Conservation (phyloP, 2,113 vertebrate species). For the Empidonax traillii region DNA sequence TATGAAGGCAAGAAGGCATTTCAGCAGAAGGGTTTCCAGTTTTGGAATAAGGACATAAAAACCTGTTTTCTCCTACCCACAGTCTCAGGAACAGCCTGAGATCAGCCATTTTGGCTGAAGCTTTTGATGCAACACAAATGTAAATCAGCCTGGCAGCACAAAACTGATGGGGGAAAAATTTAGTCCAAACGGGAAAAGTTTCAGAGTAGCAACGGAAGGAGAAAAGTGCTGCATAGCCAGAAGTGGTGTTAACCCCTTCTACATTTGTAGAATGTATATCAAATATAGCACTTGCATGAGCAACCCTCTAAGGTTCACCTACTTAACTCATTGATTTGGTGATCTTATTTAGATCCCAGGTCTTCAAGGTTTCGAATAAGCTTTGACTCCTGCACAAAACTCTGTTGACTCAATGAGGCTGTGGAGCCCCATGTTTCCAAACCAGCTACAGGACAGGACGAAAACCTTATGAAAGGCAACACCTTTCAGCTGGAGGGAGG, state of each 20-base stretch:
- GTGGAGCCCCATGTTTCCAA: background rate
- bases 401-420: background rate
- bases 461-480: background rate
- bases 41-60: conserved; percentile 3
- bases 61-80: background rate
- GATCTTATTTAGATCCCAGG: background rate
- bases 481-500: background rate
- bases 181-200: background rate
- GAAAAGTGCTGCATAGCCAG: background rate
- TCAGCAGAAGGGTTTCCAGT: conserved; percentile 24
- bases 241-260: background rate
- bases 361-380: background rate
- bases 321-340: background rate
- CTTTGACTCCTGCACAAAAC: background rate
- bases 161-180: background rate
- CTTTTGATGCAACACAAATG: background rate
- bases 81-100: background rate
- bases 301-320: background rate
- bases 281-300: background rate
- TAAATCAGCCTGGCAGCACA: background rate
- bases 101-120: background rate
- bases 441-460: background rate
- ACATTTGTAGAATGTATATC: background rate
- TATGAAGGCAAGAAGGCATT: background rate
- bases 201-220: background rate